A percentile compares a stretch with the other conserved stretches of the same genome.
phyloP scores from a whole-genome alignment of 2,113 vertebrate species.

The Brachirus orientalis region DNA sequence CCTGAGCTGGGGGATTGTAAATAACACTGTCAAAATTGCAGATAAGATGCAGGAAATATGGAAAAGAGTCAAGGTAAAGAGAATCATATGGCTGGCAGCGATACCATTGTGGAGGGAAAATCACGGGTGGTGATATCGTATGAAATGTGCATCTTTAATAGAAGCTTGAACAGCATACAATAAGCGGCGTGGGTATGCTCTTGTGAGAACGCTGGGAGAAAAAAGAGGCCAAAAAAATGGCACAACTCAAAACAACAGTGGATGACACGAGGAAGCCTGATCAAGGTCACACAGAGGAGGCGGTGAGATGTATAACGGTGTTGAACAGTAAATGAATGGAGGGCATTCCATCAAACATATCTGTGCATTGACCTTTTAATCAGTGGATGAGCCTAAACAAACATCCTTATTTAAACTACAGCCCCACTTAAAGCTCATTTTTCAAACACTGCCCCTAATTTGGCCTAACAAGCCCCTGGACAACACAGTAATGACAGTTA shows the following conservation, averaged over 20 bases:
- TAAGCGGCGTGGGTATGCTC: conserved; percentile 15
- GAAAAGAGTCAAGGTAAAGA: conserved; percentile 58
- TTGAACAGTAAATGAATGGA: conserved; percentile 37
- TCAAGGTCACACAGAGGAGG: conserved; percentile 69
- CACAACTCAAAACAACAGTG: conserved; percentile 36
- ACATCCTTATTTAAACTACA: conserved; percentile 68
- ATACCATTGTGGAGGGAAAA: conserved; percentile 46
- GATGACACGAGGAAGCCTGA: conserved; percentile 44
- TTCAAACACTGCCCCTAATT: conserved; percentile 66
- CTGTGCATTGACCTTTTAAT: conserved; percentile 31
- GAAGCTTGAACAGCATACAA: conserved; percentile 28
- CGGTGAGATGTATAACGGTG: conserved; percentile 37
- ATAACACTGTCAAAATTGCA: conserved; percentile 72
- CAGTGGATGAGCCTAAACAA: conserved; percentile 66
- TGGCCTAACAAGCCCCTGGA: conserved; percentile 73
- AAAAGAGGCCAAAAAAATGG: too few species aligned
- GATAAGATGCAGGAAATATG: conserved; percentile 71
- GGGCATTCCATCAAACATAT: conserved; percentile 51
- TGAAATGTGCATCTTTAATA: conserved; percentile 67
- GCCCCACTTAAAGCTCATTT: conserved; percentile 60
- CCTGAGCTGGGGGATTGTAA: conserved; percentile 65
- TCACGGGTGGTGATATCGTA: conserved; percentile 51
- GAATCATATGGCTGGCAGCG: conserved; percentile 56
- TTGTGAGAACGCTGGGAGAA: conserved; percentile 2
- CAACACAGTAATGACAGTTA: conserved; percentile 73